Conservation (phyloP, 2,888 invertebrate genomes). For the Drosophila macrospina region DNA sequence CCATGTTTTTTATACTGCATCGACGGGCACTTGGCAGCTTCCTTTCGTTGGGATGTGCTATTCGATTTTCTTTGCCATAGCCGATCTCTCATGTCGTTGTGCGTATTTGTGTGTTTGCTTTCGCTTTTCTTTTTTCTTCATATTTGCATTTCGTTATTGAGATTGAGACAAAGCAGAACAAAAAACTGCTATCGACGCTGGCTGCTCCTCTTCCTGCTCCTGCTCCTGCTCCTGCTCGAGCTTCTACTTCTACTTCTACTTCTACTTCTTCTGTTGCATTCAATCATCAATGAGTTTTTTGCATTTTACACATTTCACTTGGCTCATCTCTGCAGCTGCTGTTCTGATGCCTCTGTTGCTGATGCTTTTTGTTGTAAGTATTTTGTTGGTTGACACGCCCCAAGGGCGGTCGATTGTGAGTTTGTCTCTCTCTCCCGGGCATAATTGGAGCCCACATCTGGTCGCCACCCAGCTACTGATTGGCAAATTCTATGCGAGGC, state of each 20-base stretch:
- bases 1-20: slow-evolving; percentile 35
- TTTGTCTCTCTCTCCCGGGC: slow-evolving; percentile 33
- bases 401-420: slow-evolving; percentile 15
- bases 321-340: slow-evolving; percentile 49
- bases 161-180: slow-evolving; percentile 73
- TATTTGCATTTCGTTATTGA: slow-evolving; percentile 81
- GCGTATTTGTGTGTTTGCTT: slow-evolving; percentile 45
- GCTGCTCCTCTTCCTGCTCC: slow-evolving; percentile 9
- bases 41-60: slow-evolving; percentile 30
- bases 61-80: slow-evolving; percentile 54
- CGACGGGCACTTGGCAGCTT: slow-evolving; percentile 66
- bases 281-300: slow-evolving; percentile 69
- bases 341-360: slow-evolving; percentile 23
- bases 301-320: slow-evolving; percentile 74
- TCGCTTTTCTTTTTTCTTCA: slow-evolving; percentile 66
- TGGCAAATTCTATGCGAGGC: slow-evolving; percentile 56
- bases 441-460: slow-evolving; percentile 67
- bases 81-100: slow-evolving; percentile 34
- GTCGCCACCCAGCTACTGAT: slow-evolving; percentile 44
- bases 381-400: slow-evolving; percentile 59
- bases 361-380: slow-evolving; percentile 48
- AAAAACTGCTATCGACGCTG: slow-evolving; percentile 43
- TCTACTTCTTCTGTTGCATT: slow-evolving; percentile 54
- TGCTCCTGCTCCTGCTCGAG: slow-evolving; percentile 29
- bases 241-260: slow-evolving; percentile 23